Evolutionary conservation across 2,113 vertebrate genomes (phyloP).

Genomic region (Eublepharis macularius): DNA sequence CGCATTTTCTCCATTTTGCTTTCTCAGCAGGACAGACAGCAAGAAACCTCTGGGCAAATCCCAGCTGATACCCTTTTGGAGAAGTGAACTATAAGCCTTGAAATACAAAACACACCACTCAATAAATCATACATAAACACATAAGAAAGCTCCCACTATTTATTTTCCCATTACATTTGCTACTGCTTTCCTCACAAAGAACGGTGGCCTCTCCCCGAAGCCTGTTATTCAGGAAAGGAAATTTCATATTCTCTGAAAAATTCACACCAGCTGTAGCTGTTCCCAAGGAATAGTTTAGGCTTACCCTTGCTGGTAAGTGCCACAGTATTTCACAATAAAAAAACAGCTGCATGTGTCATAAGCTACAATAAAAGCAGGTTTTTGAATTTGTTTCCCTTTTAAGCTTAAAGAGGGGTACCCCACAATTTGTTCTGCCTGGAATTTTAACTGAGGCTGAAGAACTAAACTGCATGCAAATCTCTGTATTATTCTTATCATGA

Average conservation of each 20-base stretch:
- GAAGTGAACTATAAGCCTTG: background rate
- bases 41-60: background rate
- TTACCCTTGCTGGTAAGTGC: slow-evolving; percentile 58
- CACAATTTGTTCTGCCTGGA: slow-evolving; percentile 37
- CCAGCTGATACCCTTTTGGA: background rate
- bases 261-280: slow-evolving; percentile 4
- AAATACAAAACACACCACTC: background rate
- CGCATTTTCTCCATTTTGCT: background rate
- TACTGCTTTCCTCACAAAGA: slow-evolving; percentile 37
- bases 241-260: background rate
- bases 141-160: background rate
- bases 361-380: background rate
- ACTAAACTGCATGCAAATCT: slow-evolving; percentile 37
- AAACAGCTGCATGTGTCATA: slow-evolving; percentile 39
- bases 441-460: slow-evolving; percentile 33
- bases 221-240: background rate
- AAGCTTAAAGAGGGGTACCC: background rate
- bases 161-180: slow-evolving; percentile 36
- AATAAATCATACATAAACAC: slow-evolving; percentile 38
- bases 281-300: slow-evolving; percentile 40
- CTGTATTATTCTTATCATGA: slow-evolving; percentile 37
- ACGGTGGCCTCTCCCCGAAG: slow-evolving; percentile 15
- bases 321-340: slow-evolving; percentile 54
- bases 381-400: slow-evolving; percentile 40
- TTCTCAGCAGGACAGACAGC: background rate